Conservation (phyloP, 1,140 invertebrate genomes). For the Pristionchus pacificus region DNA sequence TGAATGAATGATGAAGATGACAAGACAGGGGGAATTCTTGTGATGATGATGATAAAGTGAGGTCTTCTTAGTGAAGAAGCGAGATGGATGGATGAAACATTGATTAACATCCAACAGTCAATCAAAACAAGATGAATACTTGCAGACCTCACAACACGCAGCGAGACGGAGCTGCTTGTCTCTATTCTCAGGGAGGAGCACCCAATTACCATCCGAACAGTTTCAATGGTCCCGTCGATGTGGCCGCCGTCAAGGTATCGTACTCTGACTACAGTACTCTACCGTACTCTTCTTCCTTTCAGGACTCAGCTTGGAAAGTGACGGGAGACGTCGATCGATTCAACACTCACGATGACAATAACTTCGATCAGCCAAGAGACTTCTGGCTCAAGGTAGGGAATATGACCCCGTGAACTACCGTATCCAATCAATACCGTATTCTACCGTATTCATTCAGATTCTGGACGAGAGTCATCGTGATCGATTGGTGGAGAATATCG, state of each 20-base stretch:
- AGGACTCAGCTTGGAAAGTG: slow-evolving; percentile 55
- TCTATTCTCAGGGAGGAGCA: slow-evolving; percentile 62
- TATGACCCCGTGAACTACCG: too few relatives aligned
- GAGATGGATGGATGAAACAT: too few relatives aligned
- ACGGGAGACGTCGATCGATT: slow-evolving; percentile 68
- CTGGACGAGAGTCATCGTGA: slow-evolving; percentile 70
- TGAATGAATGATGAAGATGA: too few relatives aligned
- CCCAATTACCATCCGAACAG: slow-evolving; percentile 96
- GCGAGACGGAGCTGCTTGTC: slow-evolving; percentile 75
- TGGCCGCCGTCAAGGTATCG: slow-evolving; percentile 31
- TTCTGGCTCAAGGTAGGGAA: slow-evolving; percentile 76
- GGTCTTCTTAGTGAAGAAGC: too few relatives aligned
- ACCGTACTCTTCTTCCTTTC: slow-evolving; percentile 5
- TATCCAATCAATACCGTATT: too few relatives aligned
- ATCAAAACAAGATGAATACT: too few relatives aligned
- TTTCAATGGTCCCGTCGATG: slow-evolving; percentile 73
- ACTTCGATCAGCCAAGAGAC: slow-evolving; percentile 75
- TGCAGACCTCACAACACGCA: slow-evolving; percentile 73
- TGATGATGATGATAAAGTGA: too few relatives aligned
- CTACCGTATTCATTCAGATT: slow-evolving; percentile 60
- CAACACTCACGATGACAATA: slow-evolving; percentile 80
- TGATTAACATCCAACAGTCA: too few relatives aligned
- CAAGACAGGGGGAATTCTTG: too few relatives aligned
- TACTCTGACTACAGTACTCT: neutral
- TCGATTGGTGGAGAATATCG: slow-evolving; percentile 76